A percentile compares a stretch with the other conserved stretches of the same genome.
These are phyloP conservation scores for Protophormia terraenovae DNA, from an alignment of 2,888 invertebrate genomes.

Conservation along the genomic window DNA sequence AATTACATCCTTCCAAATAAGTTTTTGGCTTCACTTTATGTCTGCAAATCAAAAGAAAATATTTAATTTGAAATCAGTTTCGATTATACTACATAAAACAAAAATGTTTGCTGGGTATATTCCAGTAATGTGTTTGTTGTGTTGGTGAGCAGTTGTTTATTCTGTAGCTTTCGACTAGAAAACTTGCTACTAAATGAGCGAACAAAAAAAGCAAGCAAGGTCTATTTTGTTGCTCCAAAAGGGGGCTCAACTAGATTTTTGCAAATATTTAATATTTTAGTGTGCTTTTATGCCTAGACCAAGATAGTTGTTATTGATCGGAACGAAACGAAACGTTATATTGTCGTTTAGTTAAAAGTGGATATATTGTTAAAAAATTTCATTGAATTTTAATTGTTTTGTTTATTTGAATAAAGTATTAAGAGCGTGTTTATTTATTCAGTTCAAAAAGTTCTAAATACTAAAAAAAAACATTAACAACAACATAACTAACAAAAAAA, in stretches of 20 bases:
- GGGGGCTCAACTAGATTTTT: slow-evolving; percentile 52
- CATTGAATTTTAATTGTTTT: not conserved
- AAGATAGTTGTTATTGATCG: slow-evolving; percentile 71
- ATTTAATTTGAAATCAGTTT: no score
- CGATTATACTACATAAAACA: no score
- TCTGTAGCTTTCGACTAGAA: slow-evolving; percentile 40
- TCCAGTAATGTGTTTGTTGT: slow-evolving; percentile 12
- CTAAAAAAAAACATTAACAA: not conserved
- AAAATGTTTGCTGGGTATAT: slow-evolving; percentile 14
- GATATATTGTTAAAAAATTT: not conserved
- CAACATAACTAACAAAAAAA: not conserved
- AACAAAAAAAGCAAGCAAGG: not conserved
- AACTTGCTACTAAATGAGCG: slow-evolving; percentile 41
- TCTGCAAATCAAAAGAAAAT: no score
- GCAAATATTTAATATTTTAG: slow-evolving; percentile 68
- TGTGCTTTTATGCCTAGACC: slow-evolving; percentile 75
- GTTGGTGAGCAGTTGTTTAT: slow-evolving; percentile 44
- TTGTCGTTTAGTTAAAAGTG: not conserved
- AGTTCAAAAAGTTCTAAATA: not conserved
- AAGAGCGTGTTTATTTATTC: not conserved
- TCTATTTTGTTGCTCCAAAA: slow-evolving; percentile 29
- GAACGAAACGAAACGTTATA: not conserved
- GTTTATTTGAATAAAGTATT: not conserved
- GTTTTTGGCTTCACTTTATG: no score
- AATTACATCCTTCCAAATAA: no score